Conservation (phyloP, 2,113 vertebrate genomes). For the Megaceryle torquata region DNA sequence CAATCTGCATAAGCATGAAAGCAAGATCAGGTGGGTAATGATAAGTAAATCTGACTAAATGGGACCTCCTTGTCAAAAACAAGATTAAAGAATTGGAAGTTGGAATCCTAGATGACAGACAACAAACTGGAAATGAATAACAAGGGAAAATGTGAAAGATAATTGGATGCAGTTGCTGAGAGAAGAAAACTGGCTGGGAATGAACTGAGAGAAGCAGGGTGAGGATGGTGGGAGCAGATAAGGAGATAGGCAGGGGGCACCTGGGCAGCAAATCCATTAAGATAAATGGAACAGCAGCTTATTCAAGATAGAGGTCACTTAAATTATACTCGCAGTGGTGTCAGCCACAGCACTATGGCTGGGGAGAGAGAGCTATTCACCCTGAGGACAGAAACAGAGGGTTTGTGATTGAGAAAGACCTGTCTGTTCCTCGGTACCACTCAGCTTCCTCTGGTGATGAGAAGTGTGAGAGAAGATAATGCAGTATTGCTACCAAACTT, state of each 20-base stretch:
- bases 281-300: background rate
- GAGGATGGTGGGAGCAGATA: background rate
- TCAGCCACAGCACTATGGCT: background rate
- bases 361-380: background rate
- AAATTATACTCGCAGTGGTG: background rate
- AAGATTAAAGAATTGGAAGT: background rate
- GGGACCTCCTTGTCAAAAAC: background rate
- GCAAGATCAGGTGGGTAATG: background rate
- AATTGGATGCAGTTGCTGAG: background rate
- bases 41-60: background rate
- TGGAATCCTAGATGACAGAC: background rate
- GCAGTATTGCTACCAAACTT: background rate
- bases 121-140: background rate
- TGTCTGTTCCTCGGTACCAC: fast-evolving
- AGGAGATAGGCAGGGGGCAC: background rate
- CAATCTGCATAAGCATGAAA: background rate
- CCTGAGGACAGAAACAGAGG: background rate
- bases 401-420: background rate
- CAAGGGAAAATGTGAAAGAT: background rate
- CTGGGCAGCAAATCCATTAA: background rate
- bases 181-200: background rate
- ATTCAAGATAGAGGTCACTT: background rate
- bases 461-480: background rate
- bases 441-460: background rate
- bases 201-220: background rate